These are phyloP conservation scores for Pyrocoelia pectoralis DNA, from an alignment of 2,888 invertebrate species.

Conservation along the genomic window DNA sequence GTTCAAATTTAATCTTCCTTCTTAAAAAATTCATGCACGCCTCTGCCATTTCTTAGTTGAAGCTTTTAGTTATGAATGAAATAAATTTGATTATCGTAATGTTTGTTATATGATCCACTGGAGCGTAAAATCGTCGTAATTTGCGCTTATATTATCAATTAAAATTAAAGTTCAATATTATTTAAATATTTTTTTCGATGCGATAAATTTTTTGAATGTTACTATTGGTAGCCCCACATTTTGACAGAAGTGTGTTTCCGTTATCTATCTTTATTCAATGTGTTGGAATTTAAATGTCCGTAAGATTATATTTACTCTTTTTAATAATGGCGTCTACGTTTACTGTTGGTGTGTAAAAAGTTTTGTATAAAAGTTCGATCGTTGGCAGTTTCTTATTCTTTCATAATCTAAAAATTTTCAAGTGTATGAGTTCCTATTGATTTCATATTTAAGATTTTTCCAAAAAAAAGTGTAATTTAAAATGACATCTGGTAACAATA, in stretches of 20 bases:
- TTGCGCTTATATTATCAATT: too few species aligned
- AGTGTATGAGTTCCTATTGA: conserved; percentile 22
- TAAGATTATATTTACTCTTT: conserved; percentile 42
- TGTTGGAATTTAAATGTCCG: conserved; percentile 10
- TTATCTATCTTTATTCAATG: conserved; percentile 23
- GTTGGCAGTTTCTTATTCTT: conserved; percentile 14
- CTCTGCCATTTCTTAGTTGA: too few species aligned
- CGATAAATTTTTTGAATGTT: conserved; percentile 9
- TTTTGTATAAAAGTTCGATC: conserved; percentile 26
- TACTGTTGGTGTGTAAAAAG: conserved; percentile 37
- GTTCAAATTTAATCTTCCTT: too few species aligned
- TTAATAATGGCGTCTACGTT: conserved; percentile 52
- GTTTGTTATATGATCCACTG: too few species aligned
- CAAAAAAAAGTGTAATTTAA: conserved; percentile 28
- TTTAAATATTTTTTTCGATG: too few species aligned
- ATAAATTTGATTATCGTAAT: too few species aligned
- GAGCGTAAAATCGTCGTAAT: too few species aligned
- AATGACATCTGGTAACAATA: conserved; percentile 58
- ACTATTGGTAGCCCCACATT: conserved; percentile 3
- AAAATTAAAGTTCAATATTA: too few species aligned
- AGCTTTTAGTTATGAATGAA: too few species aligned
- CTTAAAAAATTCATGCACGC: too few species aligned
- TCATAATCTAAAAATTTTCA: conserved; percentile 11
- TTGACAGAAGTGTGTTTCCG: neutral
- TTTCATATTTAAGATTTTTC: conserved; percentile 14